Evolutionary conservation across 2,888 invertebrate species (phyloP).

Genomic region (Copidosoma aretas): DNA sequence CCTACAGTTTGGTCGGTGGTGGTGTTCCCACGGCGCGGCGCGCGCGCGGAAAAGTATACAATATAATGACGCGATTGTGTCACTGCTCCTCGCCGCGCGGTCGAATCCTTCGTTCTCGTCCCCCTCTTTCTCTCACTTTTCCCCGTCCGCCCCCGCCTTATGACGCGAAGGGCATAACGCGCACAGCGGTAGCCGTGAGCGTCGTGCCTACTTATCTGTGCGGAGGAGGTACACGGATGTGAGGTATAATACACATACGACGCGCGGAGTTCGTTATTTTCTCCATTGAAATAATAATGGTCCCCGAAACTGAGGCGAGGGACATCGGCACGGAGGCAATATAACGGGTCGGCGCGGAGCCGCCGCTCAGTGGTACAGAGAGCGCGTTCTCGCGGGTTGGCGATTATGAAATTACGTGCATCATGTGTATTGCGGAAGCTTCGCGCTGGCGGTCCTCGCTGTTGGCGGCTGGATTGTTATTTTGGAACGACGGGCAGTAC

Average conservation of each 20-base stretch:
- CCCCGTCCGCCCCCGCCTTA: background rate
- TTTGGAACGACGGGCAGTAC: no score
- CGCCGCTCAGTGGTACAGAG: no score
- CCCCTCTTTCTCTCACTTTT: background rate
- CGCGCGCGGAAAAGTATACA: slow-evolving; percentile 9
- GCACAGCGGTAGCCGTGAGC: background rate
- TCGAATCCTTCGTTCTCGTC: slow-evolving; percentile 17
- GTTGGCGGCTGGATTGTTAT: background rate
- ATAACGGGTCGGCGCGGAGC: no score
- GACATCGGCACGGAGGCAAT: no score
- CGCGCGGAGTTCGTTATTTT: background rate
- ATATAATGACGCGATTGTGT: slow-evolving; percentile 24
- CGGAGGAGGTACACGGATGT: no score
- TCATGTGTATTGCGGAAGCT: background rate
- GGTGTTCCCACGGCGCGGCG: background rate
- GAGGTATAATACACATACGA: background rate
- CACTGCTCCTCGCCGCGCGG: background rate
- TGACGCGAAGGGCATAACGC: background rate
- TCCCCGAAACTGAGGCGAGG: background rate
- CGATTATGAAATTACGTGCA: slow-evolving; percentile 22
- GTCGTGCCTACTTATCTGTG: no score
- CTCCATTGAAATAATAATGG: background rate
- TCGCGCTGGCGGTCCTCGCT: background rate
- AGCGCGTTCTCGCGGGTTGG: background rate
- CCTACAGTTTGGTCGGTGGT: no score